These are phyloP conservation scores for Tridacna gigas DNA, from an alignment of 2,888 invertebrate species.

Conservation along the genomic window DNA sequence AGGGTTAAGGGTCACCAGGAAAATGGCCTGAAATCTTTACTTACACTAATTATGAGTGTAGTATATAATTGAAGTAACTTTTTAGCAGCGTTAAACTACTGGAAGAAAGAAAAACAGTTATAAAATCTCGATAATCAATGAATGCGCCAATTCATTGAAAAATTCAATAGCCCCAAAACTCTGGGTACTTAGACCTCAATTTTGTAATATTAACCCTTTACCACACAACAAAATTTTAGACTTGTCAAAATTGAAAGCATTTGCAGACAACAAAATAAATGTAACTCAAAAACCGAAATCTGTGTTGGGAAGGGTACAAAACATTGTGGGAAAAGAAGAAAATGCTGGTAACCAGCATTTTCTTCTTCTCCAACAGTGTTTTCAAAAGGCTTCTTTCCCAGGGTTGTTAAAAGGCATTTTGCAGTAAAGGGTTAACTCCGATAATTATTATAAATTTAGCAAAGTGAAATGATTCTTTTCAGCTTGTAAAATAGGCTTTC, in stretches of 20 bases:
- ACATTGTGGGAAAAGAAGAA: no score
- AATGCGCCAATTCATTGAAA: conserved; percentile 23
- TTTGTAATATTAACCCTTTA: no score
- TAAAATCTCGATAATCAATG: conserved; percentile 4
- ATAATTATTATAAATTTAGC: conserved; percentile 13
- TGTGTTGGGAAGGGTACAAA: no score
- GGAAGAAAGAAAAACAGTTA: conserved; percentile 23
- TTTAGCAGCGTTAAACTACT: conserved; percentile 8
- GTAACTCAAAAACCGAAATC: no score
- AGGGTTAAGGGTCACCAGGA: no score
- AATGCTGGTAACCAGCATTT: no score
- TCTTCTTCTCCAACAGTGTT: no score
- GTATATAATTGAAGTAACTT: background rate
- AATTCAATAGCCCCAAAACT: conserved; percentile 10
- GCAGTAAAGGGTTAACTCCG: conserved; percentile 15
- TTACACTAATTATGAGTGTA: background rate
- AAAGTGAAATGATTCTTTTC: conserved; percentile 21
- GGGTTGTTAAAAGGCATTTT: no score
- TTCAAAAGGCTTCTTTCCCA: no score
- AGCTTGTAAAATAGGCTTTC: background rate
- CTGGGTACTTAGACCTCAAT: conserved; percentile 5
- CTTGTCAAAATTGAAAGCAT: no score
- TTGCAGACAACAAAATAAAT: no score
- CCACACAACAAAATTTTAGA: no score
- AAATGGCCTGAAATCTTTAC: conserved; percentile 8